Evolutionary conservation across 2,888 invertebrate genomes (phyloP), one percentile per base, ranked within the genome.

Genomic region (Napeogenes inachia): DNA sequence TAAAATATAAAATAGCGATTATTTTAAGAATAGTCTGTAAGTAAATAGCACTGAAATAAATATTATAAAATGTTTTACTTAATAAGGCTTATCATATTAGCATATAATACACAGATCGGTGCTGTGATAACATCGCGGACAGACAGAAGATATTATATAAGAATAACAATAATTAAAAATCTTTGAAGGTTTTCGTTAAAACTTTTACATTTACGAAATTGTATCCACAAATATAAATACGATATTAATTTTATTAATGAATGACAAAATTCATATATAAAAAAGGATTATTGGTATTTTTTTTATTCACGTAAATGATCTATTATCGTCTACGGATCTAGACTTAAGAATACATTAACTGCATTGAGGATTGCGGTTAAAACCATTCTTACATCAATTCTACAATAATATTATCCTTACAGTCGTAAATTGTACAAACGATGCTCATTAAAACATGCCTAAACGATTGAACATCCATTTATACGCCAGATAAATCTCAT

Each of bases 401-500:
- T 13, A 50, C 47, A 13, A 32, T 21, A 8, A 30, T 13, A 35
- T 8, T 6, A 54, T 54, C 2, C 32, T 35, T 30, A 54, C 35
- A 35, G 33, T 61, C 59, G 59, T 56, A 59, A 64, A 58, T 53
- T 33, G 8, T 33, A 50, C 38, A 50, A 50, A 46, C 56, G 45
- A 13, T 10, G 59, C 69, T 69, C 70, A 70, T 71, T 74, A 76
- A 72, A 71, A 62, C 63, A 64, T 61, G 38, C 55, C 60, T 61
- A 67, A 68, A 65, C 63, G 61, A 64, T 60, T 42, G 54, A 59
- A 55, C 56, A 54, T 50, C 54, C 63, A 66, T 54, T 63, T 63
- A 75, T 75, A 79, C 76, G 79, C 72, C 74, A 78, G 78, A 82
- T 83, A 82, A 81, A 80, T 80, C 73, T 70, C 67, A 71, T 73